Percentiles rank a stretch among this genome's conserved stretches.
These are phyloP conservation scores for Protobothrops flavoviridis DNA, from an alignment of 2,113 vertebrate genomes.

Conservation along the genomic window DNA sequence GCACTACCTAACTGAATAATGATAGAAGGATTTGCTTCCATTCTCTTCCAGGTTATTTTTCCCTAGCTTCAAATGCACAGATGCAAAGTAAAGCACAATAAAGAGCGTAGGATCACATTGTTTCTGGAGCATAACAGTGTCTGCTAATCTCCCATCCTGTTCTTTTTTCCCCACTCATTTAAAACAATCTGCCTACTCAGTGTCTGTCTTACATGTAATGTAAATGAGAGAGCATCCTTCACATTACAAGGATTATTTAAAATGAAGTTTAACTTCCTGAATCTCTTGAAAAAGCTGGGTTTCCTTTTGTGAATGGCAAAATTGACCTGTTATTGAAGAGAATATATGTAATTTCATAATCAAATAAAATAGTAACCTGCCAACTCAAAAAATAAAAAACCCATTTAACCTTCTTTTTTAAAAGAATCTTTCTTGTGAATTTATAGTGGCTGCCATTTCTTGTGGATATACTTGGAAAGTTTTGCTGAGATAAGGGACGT, in stretches of 20 bases:
- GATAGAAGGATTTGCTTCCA: background rate
- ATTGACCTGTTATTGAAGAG: background rate
- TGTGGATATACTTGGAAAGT: background rate
- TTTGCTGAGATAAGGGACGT: background rate
- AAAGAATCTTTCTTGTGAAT: background rate
- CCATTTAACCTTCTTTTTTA: background rate
- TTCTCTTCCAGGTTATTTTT: background rate
- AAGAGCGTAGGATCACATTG: background rate
- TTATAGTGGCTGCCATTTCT: background rate
- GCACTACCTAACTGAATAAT: background rate
- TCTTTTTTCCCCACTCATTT: background rate
- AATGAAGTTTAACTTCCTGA: background rate
- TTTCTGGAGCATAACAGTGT: background rate
- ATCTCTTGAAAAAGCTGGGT: background rate
- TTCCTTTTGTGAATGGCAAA: background rate
- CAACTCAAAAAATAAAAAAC: background rate
- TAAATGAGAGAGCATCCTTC: background rate
- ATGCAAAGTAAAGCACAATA: background rate
- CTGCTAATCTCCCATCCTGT: background rate
- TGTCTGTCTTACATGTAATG: background rate
- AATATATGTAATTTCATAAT: background rate
- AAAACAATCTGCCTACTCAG: background rate
- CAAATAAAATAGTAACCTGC: background rate
- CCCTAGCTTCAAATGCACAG: background rate
- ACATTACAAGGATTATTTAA: background rate